Conservation (phyloP, 1,140 invertebrate genomes). For the Drosophila insularis region DNA sequence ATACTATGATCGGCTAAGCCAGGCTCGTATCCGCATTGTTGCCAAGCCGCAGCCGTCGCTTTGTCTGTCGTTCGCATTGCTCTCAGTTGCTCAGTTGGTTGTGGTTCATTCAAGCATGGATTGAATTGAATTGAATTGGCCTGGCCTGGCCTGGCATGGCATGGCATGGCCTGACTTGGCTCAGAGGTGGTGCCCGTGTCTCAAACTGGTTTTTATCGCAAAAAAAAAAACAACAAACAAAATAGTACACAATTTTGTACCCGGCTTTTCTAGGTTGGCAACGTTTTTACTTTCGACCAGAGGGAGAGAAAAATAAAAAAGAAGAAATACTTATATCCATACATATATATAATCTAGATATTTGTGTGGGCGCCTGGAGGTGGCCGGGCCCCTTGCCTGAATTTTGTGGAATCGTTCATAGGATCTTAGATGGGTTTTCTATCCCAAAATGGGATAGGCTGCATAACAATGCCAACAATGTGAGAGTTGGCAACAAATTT, state of each 20-base stretch:
- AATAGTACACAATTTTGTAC: background rate
- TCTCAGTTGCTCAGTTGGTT: background rate
- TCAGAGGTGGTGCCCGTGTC: background rate
- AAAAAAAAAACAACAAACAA: background rate
- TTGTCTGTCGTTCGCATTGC: constrained; percentile 19
- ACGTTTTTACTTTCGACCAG: constrained; percentile 17
- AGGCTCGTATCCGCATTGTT: constrained; percentile 50
- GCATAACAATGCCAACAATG: background rate
- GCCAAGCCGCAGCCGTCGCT: constrained; percentile 32
- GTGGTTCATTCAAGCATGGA: constrained; percentile 16
- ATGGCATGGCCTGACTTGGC: background rate
- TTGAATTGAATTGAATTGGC: constrained; percentile 6
- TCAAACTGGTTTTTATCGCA: constrained; percentile 5
- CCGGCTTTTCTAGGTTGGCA: constrained; percentile 17
- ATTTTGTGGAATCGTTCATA: background rate
- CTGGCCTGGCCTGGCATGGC: background rate
- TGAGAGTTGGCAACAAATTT: background rate
- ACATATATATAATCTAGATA: background rate
- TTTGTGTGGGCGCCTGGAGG: constrained; percentile 4
- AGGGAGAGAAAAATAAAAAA: background rate
- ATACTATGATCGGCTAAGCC: constrained; percentile 15
- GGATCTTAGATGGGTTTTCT: constrained; percentile 3
- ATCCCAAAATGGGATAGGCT: background rate
- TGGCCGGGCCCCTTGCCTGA: background rate
- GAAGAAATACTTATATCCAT: background rate